A percentile compares a stretch with the other conserved stretches of the same genome.
Conservation (phyloP, 2,888 invertebrate species). For the Cheilosia soror region DNA sequence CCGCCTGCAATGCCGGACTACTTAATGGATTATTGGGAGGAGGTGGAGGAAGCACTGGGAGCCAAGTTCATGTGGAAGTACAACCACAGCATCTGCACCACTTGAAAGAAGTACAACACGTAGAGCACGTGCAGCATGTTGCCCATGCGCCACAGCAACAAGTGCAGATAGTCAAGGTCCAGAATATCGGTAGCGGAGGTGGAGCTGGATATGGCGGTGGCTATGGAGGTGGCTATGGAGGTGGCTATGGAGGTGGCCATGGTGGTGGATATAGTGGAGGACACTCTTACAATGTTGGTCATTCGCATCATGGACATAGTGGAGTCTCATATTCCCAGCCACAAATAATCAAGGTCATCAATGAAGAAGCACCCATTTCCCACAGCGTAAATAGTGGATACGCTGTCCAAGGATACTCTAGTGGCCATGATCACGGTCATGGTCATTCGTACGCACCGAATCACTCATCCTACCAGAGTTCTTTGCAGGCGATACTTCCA, state of each 20-base stretch:
- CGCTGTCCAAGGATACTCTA: constrained; percentile 31
- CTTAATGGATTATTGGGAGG: constrained; percentile 30
- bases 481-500: constrained; percentile 55
- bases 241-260: constrained; percentile 1
- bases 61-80: constrained; percentile 19
- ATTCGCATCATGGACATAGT: constrained; percentile 27
- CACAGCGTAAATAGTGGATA: constrained; percentile 15
- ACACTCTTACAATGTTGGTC: not conserved
- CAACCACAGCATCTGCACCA: constrained; percentile 45
- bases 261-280: constrained; percentile 8
- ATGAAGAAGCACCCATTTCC: constrained; percentile 34
- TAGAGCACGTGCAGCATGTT: constrained; percentile 5
- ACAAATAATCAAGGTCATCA: constrained; percentile 59
- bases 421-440: constrained; percentile 18
- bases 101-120: constrained; percentile 25
- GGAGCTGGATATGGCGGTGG: constrained; percentile 22
- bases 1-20: constrained; percentile 54
- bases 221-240: constrained; percentile 1
- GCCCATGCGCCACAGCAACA: constrained; percentile 34
- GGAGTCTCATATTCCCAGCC: constrained; percentile 25
- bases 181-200: constrained; percentile 1
- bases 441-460: constrained; percentile 31
- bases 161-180: constrained; percentile 36
- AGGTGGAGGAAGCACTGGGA: not conserved
- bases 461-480: constrained; percentile 42